Percentiles rank a stretch among this genome's conserved stretches.
These are phyloP conservation scores for Listronotus bonariensis DNA, from an alignment of 1,140 invertebrate species.

Conservation along the genomic window DNA sequence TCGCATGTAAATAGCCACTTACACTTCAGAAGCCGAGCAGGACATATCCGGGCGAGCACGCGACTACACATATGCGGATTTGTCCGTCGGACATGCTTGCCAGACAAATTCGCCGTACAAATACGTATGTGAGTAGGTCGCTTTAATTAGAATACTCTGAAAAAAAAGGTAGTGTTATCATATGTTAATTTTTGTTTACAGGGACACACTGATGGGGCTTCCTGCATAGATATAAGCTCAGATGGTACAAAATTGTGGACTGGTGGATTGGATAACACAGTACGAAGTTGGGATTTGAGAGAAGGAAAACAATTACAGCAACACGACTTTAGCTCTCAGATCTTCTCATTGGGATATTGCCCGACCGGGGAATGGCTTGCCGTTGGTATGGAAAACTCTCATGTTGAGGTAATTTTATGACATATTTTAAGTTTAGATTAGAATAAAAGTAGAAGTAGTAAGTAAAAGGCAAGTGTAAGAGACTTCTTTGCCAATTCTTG, in stretches of 20 bases:
- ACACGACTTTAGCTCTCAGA: conserved; percentile 88
- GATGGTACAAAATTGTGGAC: conserved; percentile 97
- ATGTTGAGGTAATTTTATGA: conserved; percentile 72
- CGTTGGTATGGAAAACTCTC: conserved; percentile 98
- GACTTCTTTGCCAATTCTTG: too few species aligned
- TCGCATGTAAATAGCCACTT: too few species aligned
- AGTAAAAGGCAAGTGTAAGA: background rate
- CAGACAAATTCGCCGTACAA: too few species aligned
- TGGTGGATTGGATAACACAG: conserved; percentile 94
- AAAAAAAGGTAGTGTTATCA: too few species aligned
- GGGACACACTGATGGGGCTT: conserved; percentile 94
- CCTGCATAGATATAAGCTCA: conserved; percentile 94
- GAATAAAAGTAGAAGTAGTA: conserved; percentile 21
- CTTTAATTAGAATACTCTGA: too few species aligned
- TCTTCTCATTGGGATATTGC: conserved; percentile 96
- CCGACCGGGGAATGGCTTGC: conserved; percentile 98
- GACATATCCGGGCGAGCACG: too few species aligned
- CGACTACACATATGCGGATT: too few species aligned
- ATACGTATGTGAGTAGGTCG: too few species aligned
- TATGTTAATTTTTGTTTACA: conserved; percentile 54
- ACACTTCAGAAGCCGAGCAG: too few species aligned
- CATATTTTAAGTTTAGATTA: conserved; percentile 18
- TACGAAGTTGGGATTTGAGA: conserved; percentile 86
- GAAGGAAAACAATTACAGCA: conserved; percentile 87
- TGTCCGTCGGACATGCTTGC: too few species aligned